Conservation (phyloP, 2,797 vertebrate species). For the Microcaecilia unicolor region DNA sequence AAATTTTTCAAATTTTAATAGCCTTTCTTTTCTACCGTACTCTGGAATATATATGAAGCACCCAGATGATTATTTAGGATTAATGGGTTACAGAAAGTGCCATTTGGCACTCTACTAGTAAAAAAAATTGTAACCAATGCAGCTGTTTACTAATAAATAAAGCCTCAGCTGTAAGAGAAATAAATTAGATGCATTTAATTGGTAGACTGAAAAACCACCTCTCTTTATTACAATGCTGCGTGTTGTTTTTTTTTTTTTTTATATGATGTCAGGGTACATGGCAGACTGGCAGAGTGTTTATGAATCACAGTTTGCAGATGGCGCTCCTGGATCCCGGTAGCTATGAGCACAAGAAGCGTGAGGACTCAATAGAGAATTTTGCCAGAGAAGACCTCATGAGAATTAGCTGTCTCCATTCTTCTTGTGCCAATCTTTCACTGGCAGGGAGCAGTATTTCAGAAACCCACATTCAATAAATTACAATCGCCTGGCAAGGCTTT, state of each 20-base stretch:
- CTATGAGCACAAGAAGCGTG: constrained; percentile 60
- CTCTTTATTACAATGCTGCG: constrained; percentile 67
- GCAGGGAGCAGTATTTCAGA: constrained; percentile 51
- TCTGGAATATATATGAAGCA: constrained; percentile 31
- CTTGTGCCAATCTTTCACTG: constrained; percentile 57
- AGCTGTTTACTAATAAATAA: constrained; percentile 77
- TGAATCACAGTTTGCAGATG: constrained; percentile 78
- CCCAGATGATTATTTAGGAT: constrained; percentile 62
- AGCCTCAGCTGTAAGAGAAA: constrained; percentile 75
- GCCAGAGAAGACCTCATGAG: constrained; percentile 65
- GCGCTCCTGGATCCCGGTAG: constrained; percentile 61
- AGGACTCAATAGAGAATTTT: constrained; percentile 56
- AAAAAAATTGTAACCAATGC: constrained; percentile 58
- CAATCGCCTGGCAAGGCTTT: constrained; percentile 40
- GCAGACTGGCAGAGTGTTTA: constrained; percentile 74
- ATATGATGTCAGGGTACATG: constrained; percentile 70
- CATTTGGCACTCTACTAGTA: constrained; percentile 53
- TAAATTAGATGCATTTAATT: constrained; percentile 75
- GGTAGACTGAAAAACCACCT: constrained; percentile 56
- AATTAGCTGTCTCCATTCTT: constrained; percentile 59
- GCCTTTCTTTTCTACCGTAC: constrained; percentile 16
- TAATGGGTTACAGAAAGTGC: constrained; percentile 64
- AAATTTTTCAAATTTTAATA: constrained; percentile 39
- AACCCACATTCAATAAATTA: constrained; percentile 56
- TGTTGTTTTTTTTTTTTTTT: constrained; percentile 72